Percentiles rank a stretch among this genome's conserved stretches.
These are phyloP conservation scores for Galbula dea DNA, from an alignment of 2,113 vertebrate genomes.

Conservation along the genomic window DNA sequence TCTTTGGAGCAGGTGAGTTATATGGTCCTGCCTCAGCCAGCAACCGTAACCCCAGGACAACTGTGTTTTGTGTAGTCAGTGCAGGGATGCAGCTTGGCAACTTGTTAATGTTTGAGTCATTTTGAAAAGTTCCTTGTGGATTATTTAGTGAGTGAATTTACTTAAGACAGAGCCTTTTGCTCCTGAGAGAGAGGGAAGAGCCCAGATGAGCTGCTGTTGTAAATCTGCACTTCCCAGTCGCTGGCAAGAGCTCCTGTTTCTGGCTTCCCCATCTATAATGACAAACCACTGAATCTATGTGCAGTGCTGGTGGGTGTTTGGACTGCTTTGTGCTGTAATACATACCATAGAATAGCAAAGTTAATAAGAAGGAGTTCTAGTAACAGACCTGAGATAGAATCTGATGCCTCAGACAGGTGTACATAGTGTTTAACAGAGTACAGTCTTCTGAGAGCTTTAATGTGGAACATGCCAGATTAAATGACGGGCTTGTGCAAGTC, in stretches of 20 bases:
- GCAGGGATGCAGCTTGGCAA: neutral
- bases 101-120: neutral
- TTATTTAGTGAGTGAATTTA: slow-evolving; percentile 51
- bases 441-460: neutral
- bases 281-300: neutral
- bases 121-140: neutral
- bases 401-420: neutral
- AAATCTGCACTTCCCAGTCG: neutral
- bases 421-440: fast-evolving
- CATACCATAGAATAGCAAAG: neutral
- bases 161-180: slow-evolving; percentile 2
- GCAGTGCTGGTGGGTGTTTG: fast-evolving
- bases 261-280: neutral
- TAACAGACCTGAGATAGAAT: neutral
- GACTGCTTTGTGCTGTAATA: neutral
- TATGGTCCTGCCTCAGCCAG: neutral
- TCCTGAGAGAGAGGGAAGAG: neutral
- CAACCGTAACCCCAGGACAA: neutral
- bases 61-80: neutral
- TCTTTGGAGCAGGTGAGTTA: neutral
- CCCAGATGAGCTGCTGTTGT: fast-evolving
- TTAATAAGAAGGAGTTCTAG: neutral
- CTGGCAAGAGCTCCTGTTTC: neutral
- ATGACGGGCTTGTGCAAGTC: neutral
- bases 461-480: neutral